A percentile compares a stretch with the other conserved stretches of the same genome.
These are phyloP conservation scores for Geotrupes spiniger DNA, from an alignment of 2,888 invertebrate genomes.

Conservation along the genomic window DNA sequence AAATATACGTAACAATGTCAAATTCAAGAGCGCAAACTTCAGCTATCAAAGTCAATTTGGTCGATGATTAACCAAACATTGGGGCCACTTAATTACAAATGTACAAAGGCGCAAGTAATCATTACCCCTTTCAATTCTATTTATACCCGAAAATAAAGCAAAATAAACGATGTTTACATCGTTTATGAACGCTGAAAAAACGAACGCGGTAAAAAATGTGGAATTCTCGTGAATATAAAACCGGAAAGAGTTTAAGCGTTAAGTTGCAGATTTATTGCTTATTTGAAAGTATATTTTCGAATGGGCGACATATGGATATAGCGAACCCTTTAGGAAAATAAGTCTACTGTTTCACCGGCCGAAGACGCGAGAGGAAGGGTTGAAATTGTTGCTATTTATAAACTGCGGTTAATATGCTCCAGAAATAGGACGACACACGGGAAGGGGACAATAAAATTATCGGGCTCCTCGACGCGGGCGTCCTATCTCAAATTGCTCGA, in stretches of 20 bases:
- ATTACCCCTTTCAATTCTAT: too few species aligned
- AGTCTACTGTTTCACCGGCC: slow-evolving; percentile 19
- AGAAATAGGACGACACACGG: slow-evolving; percentile 10
- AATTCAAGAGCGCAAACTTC: too few species aligned
- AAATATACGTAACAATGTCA: too few species aligned
- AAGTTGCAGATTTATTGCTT: slow-evolving; percentile 32
- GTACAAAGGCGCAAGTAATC: too few species aligned
- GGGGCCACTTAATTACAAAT: too few species aligned
- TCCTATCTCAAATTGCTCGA: not conserved
- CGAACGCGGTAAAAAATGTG: slow-evolving; percentile 16
- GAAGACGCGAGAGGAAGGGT: slow-evolving; percentile 14
- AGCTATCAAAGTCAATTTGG: too few species aligned
- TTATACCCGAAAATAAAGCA: not conserved
- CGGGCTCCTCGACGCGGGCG: not conserved
- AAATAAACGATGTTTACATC: not conserved
- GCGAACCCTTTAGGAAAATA: slow-evolving; percentile 28
- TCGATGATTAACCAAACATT: too few species aligned
- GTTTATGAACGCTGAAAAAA: not conserved
- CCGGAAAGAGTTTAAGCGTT: slow-evolving; percentile 30
- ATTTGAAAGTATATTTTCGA: slow-evolving; percentile 29
- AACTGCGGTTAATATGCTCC: slow-evolving; percentile 14
- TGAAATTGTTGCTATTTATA: slow-evolving; percentile 20
- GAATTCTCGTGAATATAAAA: slow-evolving; percentile 23
- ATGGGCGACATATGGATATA: slow-evolving; percentile 25
- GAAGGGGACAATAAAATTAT: slow-evolving; percentile 16